These are phyloP conservation scores for Sinohyriopsis cumingii DNA, from an alignment of 2,888 invertebrate genomes.

Conservation along the genomic window DNA sequence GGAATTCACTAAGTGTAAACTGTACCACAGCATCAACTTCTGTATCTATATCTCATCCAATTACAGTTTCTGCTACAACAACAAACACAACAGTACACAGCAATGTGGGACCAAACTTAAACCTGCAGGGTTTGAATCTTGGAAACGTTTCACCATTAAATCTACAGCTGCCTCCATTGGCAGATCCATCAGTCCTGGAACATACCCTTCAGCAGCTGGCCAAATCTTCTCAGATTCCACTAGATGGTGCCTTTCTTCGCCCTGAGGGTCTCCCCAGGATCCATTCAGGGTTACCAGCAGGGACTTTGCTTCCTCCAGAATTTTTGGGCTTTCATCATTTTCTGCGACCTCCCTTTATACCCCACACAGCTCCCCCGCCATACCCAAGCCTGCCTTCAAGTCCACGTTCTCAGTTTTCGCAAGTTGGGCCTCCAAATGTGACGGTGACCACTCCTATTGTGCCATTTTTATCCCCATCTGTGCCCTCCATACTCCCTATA, in stretches of 20 bases:
- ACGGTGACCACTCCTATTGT: background rate
- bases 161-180: conserved; percentile 33
- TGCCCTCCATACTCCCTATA: conserved; percentile 7
- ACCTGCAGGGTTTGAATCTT: conserved; percentile 1
- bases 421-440: too few relatives aligned
- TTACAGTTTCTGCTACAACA: too few relatives aligned
- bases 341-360: conserved; percentile 20
- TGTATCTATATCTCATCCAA: too few relatives aligned
- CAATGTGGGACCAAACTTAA: too few relatives aligned
- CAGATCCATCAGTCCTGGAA: conserved; percentile 29
- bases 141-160: conserved; percentile 2
- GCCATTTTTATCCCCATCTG: conserved; percentile 6
- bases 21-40: too few relatives aligned
- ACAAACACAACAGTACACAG: too few relatives aligned
- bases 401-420: too few relatives aligned
- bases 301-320: conserved; percentile 13
- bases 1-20: background rate
- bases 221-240: conserved; percentile 25
- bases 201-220: conserved; percentile 36
- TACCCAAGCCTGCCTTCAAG: conserved; percentile 27
- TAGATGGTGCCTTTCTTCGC: conserved; percentile 19
- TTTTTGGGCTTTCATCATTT: conserved; percentile 16
- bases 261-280: conserved; percentile 8
- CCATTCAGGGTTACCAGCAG: conserved; percentile 11
- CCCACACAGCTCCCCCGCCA: conserved; percentile 29